Percentiles rank a stretch among this genome's conserved stretches.
These are phyloP conservation scores for Tolypeutes matacus DNA, from an alignment of 2,797 vertebrate genomes.

Conservation along the genomic window DNA sequence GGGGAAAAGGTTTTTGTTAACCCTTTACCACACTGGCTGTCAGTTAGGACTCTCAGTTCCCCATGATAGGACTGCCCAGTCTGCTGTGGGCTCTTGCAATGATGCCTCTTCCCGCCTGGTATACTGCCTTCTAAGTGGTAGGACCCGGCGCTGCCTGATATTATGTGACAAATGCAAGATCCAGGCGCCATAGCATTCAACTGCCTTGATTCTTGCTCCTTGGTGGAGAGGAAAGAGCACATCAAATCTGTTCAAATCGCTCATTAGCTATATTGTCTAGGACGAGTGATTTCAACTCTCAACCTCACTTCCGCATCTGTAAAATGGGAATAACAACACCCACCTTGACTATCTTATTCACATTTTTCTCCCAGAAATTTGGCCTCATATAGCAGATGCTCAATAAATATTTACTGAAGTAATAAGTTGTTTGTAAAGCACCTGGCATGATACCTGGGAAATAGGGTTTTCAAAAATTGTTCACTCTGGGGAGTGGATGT, in stretches of 20 bases:
- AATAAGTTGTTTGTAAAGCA: neutral
- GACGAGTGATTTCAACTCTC: neutral
- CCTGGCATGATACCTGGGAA: neutral
- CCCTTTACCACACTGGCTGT: neutral
- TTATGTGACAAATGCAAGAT: neutral
- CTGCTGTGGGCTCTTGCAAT: too few species aligned
- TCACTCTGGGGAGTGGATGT: too few species aligned
- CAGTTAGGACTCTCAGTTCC: too few species aligned
- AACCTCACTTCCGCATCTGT: neutral
- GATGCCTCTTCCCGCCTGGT: neutral
- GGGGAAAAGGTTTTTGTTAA: conserved; percentile 31
- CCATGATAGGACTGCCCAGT: neutral
- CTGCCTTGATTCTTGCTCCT: neutral
- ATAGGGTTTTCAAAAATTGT: neutral
- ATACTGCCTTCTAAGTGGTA: neutral
- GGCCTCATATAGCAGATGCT: neutral
- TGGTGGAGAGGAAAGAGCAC: neutral
- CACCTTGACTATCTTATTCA: neutral
- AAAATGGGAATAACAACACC: neutral
- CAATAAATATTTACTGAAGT: neutral
- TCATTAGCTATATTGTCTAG: neutral
- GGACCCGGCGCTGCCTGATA: neutral
- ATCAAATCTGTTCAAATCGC: neutral
- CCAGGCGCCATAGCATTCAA: neutral
- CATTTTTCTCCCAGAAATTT: neutral